Evolutionary conservation across 1,140 invertebrate genomes (phyloP).

Genomic region (Phthorimaea operculella): DNA sequence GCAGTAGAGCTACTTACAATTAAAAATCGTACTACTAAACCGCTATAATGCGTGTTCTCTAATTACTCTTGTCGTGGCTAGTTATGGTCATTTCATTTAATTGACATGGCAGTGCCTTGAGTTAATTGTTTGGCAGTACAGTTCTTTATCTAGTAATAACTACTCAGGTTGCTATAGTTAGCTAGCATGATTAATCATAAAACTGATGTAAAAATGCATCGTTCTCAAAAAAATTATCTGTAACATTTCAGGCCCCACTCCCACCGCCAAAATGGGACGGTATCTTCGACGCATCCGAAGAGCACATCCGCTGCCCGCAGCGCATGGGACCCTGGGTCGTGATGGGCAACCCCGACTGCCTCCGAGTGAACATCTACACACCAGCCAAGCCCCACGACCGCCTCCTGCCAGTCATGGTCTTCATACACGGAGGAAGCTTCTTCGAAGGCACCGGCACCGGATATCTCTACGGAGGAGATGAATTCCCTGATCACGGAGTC

Average conservation of each 20-base stretch:
- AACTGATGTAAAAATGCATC: too few species aligned
- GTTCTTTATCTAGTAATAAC: too few species aligned
- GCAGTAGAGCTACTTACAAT: too few species aligned
- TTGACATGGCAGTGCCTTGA: too few species aligned
- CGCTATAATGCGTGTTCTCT: too few species aligned
- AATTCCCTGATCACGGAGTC: slow-evolving; percentile 72
- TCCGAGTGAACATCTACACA: slow-evolving; percentile 84
- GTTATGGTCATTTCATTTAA: too few species aligned
- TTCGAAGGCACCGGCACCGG: slow-evolving; percentile 66
- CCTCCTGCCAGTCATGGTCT: slow-evolving; percentile 72
- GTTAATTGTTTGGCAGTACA: too few species aligned
- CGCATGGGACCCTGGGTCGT: slow-evolving; percentile 25
- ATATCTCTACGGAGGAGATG: slow-evolving; percentile 70
- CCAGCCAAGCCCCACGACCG: slow-evolving; percentile 50
- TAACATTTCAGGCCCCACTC: slow-evolving; percentile 59
- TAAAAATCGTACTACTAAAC: too few species aligned
- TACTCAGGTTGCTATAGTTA: too few species aligned
- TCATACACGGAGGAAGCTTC: slow-evolving; percentile 74
- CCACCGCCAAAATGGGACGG: slow-evolving; percentile 62
- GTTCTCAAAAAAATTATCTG: neutral
- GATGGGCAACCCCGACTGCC: slow-evolving; percentile 78
- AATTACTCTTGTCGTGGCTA: too few species aligned
- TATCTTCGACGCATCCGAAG: slow-evolving; percentile 60
- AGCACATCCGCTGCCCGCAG: slow-evolving; percentile 52
- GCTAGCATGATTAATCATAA: too few species aligned